Base-by-base conservation (phyloP, 2,113 vertebrate species). In the Ceyx cyanopectus region DNA sequence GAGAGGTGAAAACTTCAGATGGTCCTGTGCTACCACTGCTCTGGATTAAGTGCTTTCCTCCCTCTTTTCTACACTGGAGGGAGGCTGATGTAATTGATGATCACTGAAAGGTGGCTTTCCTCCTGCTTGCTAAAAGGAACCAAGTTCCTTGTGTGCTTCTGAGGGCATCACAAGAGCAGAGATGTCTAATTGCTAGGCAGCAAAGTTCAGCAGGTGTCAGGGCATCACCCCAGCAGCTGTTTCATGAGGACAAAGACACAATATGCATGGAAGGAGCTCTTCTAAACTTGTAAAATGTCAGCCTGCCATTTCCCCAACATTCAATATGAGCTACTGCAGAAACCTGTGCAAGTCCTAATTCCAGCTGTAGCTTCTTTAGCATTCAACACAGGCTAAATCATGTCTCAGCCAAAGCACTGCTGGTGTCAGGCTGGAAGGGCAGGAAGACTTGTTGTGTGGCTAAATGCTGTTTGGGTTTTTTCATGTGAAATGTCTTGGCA, bases 201-300 rank as follows among this genome's bases (percentile, higher is more conserved):
- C 66, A 67, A 79, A 65, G 43, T 78, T 95, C 85, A 95, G 80
- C 48, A 74, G 75, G 56, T 89, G 75, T 74, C 81, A 94, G 50
- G 50, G 5, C 24, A 81, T 27, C 57, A 43, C 24, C 74, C 70
- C 85, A 92, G 88, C 40, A 87, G 63, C 63, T 73, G 66, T 80
- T 94, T 92, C 78, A 32, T 73, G 85, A 70, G 79, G 61, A 87
- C 91, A 87, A 85, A 89, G 75, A 51, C 21, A 19, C 77, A 87
- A 63, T 57, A 66, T 4, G 18, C 72, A 50, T 69, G 40, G 78
- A 89, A 82, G 74, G 17, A 81, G 30, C 32, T 75, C 74, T 85
- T 62, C 58, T 57, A 26, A 41, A 67, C 61, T 40, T 62, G 69
- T 21, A 63, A 63, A 53, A 65, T 79, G 85, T 83, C 66, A 61